Base-by-base conservation (phyloP, 2,797 vertebrate genomes). In the Gobionotothen gibberifrons region DNA sequence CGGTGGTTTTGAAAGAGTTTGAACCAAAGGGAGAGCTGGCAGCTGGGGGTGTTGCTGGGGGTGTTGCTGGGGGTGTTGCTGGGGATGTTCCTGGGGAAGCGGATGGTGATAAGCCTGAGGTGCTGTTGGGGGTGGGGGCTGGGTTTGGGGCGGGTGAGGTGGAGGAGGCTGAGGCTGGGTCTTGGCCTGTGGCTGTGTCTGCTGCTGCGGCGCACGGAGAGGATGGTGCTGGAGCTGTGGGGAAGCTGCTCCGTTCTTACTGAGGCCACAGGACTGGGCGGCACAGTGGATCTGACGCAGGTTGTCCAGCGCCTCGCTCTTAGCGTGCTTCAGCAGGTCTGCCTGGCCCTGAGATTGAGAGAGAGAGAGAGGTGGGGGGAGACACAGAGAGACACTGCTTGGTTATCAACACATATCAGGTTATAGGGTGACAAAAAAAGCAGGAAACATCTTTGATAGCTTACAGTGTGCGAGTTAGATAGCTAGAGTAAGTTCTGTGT, bases 261-360 rank as follows among this genome's bases (percentile, higher is more conserved):
- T 96, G 21, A 98, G 94, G 62, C 97, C 96, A 0, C 96, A 97
- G 32, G 97, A 96, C 89, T 96, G 97, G 57, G 96, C 96, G 0
- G 96, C 96, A 6, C 95, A 96, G 93, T 97, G 96, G 89, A 98
- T 97, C 94, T 98, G 97, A 82, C 96, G 95, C 69, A 97, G 90
- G 1, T 95, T 97, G 92, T 97, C 97, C 87, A 97, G 84, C 0
- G 96, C 96, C 86, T 98, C 97, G 0, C 92, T 95, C 91, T 97
- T 98, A 53, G 97, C 97, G 0, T 97, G 96, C 77, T 97, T 97
- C 84, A 98, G 92, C 80, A 97, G 93, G 80, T 98, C 97, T 0
- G 97, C 97, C 80, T 98, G 97, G 83, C 97, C 97, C 97, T 98
- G 82, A 70, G 53, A 44, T 0, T 1, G 0, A 78, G 19, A 76